Base-by-base conservation (phyloP, 2,888 invertebrate genomes). In the Synergus gifuensis region DNA sequence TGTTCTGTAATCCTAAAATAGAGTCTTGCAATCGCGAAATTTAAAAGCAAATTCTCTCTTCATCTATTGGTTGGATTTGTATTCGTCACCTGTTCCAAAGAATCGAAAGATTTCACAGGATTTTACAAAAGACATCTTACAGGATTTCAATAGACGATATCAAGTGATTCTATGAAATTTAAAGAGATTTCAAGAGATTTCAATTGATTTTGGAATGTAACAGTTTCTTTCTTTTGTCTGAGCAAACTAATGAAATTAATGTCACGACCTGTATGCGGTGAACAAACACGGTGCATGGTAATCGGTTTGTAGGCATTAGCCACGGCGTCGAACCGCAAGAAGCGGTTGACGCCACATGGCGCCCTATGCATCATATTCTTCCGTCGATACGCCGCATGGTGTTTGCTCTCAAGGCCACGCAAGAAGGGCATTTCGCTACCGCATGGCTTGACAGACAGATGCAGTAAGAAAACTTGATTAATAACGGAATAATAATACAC, bases 401-500 rank as follows among this genome's bases (percentile, higher is more conserved):
- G 22, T 60, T 60, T 22, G 22, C 60, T 76, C 84, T 80, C 76
- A 76, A 78, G 66, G 83, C 84, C 85, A 84, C 80, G 86, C 86
- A 89, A 88, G 86, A 90, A 89, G 84, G 82, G 79, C 84, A 84
- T 87, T 87, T 87, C 83, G 86, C 87, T 86, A 86, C 86, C 83
- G 85, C 82, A 28, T 28, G 28, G 28, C 28, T 79, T 85, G 86
- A 86, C 87, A 87, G 84, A 83, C 82, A 82, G 79, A 79, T 80
- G 81, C 80, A 84, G 67, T 85, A 88, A 90, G 88, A 89, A 90
- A 88, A 85, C 85, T 88, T 91, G 90, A 91, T 91, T 91, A 89
- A 91, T 89, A 90, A 90, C 88, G 85, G 86, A 89, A 88, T 90
- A 91, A 91, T 90, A 90, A 90, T 86, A 90, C 81, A 84, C 83